A percentile compares a stretch with the other conserved stretches of the same genome.
phyloP scores from a whole-genome alignment of 1,140 invertebrate genomes.

The Diplogasteroides magnus region DNA sequence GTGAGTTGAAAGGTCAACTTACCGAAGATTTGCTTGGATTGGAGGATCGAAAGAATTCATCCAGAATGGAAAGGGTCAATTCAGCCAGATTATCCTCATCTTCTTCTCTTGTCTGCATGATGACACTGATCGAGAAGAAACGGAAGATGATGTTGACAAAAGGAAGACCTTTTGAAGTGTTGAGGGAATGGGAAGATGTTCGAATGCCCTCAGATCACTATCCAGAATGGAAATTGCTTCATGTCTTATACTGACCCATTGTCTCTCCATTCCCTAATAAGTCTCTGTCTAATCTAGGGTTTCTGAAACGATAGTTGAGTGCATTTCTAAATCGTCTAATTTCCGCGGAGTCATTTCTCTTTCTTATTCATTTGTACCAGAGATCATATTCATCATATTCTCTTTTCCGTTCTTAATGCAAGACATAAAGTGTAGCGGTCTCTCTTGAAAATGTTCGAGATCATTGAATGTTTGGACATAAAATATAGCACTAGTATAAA shows the following conservation, averaged over 20 bases:
- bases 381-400: no score
- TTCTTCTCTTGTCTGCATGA: neutral
- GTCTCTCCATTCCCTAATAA: constrained; percentile 63
- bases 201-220: constrained; percentile 11
- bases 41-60: constrained; percentile 66
- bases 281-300: neutral
- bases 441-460: no score
- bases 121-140: no score
- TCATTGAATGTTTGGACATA: no score
- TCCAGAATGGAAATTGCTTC: constrained; percentile 63
- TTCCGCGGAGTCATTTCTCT: no score
- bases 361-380: no score
- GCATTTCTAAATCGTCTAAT: no score
- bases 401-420: no score
- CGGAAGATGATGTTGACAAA: no score
- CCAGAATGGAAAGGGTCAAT: constrained; percentile 59
- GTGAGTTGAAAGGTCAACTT: constrained; percentile 9
- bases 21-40: constrained; percentile 68
- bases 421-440: no score
- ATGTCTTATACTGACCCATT: constrained; percentile 72
- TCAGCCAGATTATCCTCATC: neutral
- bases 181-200: neutral
- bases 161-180: neutral
- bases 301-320: no score
- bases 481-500: no score